A percentile compares a stretch with the other conserved stretches of the same genome.
phyloP scores from a whole-genome alignment of 2,888 invertebrate genomes.

The Seladonia tumulorum region DNA sequence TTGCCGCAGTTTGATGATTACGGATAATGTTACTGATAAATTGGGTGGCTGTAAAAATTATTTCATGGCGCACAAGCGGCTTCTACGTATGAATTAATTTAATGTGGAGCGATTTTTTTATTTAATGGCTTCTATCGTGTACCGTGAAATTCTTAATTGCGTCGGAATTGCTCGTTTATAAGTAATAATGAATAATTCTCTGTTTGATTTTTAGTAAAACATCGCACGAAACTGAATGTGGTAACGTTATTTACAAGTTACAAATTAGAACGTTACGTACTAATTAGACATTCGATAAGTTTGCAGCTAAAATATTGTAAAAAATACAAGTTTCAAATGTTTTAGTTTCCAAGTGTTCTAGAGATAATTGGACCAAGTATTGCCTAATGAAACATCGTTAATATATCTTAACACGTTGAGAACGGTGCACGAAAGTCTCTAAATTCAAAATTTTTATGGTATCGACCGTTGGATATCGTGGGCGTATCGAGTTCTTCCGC shows the following conservation, averaged over 20 bases:
- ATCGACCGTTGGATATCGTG: slow-evolving; percentile 57
- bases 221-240: background rate
- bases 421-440: background rate
- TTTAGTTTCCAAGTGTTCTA: too few species aligned
- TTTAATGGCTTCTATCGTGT: background rate
- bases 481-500: slow-evolving; percentile 54
- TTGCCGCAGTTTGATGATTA: background rate
- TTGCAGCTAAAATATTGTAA: too few species aligned
- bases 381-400: background rate
- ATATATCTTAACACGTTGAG: background rate
- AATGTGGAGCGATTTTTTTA: background rate
- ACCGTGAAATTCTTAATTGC: background rate
- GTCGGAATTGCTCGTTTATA: background rate
- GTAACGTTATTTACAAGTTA: too few species aligned
- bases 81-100: background rate
- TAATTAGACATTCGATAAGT: too few species aligned
- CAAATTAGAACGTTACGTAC: too few species aligned
- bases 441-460: slow-evolving; percentile 43
- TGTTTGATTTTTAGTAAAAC: background rate
- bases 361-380: too few species aligned
- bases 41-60: background rate
- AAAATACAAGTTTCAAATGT: too few species aligned
- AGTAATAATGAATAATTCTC: background rate
- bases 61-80: background rate
- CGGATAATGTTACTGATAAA: background rate